Percentiles rank a stretch among this genome's conserved stretches.
Evolutionary conservation across 2,113 vertebrate species (phyloP).

Genomic region (Callocephalon fimbriatum): DNA sequence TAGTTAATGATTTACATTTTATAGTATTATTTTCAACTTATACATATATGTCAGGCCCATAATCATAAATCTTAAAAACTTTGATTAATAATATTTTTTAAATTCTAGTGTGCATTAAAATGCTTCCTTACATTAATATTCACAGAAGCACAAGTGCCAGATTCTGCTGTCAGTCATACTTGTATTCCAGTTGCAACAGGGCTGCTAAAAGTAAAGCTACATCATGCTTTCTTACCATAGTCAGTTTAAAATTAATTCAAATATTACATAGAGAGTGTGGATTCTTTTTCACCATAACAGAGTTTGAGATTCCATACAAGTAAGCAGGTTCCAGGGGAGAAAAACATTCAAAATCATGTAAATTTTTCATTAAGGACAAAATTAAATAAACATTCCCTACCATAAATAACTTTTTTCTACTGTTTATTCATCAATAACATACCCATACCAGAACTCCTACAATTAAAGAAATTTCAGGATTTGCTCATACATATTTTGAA

Average conservation of each 20-base stretch:
- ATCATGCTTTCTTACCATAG: background rate
- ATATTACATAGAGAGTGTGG: background rate
- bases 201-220: background rate
- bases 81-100: background rate
- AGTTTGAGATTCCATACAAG: background rate
- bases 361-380: background rate
- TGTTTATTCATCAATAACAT: background rate
- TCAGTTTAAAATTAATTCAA: background rate
- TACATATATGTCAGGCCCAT: background rate
- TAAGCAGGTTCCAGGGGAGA: background rate
- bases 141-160: background rate
- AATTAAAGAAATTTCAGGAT: slow-evolving; percentile 44
- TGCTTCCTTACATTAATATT: background rate
- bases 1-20: background rate
- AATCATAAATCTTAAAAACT: background rate
- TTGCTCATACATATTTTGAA: slow-evolving; percentile 38
- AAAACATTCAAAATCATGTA: background rate
- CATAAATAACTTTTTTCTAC: background rate
- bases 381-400: slow-evolving; percentile 1
- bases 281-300: background rate
- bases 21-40: background rate
- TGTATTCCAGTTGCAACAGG: background rate
- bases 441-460: background rate
- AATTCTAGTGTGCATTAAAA: background rate
- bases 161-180: background rate